A percentile compares a stretch with the other conserved stretches of the same genome.
Conservation (phyloP, 2,888 invertebrate species). For the Pollenia labialis region DNA sequence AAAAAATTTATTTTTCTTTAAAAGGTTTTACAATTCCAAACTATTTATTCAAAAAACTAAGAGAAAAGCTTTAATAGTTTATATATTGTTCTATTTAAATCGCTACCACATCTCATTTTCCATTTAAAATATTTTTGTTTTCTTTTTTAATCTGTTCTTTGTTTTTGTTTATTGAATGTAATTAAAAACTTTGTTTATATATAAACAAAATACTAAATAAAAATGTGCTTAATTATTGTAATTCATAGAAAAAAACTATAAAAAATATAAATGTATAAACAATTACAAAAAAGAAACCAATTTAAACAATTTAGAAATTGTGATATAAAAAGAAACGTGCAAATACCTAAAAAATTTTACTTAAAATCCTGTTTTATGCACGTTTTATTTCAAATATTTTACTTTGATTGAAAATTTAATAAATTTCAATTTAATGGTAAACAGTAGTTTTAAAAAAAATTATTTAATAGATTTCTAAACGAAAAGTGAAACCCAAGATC, state of each 20-base stretch:
- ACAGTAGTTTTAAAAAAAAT: too few species aligned
- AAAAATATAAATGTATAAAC: not conserved
- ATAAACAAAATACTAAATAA: not conserved
- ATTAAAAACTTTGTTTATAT: conserved; percentile 44
- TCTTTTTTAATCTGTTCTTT: not conserved
- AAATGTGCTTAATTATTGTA: conserved; percentile 36
- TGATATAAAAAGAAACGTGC: conserved; percentile 25
- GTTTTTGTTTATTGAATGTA: not conserved
- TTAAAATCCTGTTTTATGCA: not conserved
- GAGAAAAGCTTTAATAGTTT: too few species aligned
- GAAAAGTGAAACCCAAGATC: too few species aligned
- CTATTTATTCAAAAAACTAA: too few species aligned
- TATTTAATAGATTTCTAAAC: too few species aligned
- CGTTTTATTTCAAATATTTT: not conserved
- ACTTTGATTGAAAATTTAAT: not conserved
- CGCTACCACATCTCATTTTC: not conserved
- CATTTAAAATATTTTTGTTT: conserved; percentile 13
- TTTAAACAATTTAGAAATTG: not conserved
- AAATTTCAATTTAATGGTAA: too few species aligned
- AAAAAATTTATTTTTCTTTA: too few species aligned
- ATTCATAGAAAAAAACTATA: not conserved
- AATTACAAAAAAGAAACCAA: conserved; percentile 6
- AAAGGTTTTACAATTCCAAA: too few species aligned
- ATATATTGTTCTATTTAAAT: not conserved
- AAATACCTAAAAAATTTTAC: conserved; percentile 22